Percentiles rank a stretch among this genome's conserved stretches.
These are phyloP conservation scores for Tetragonula carbonaria DNA, from an alignment of 2,888 invertebrate species.

Conservation along the genomic window DNA sequence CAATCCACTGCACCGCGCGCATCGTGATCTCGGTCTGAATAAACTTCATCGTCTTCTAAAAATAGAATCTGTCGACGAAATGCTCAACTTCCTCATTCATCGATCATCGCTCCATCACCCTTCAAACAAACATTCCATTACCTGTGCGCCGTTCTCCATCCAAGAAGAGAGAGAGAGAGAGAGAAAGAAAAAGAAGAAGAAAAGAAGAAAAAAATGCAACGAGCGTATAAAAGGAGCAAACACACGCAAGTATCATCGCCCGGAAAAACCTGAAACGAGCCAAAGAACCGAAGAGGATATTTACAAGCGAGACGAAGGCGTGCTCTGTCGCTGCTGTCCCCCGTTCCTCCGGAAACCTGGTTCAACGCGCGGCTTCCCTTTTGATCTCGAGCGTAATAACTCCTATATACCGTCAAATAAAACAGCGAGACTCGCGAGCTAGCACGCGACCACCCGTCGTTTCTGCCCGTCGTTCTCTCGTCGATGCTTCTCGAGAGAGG, in stretches of 20 bases:
- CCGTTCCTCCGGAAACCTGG: not conserved
- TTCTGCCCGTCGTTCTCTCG: not conserved
- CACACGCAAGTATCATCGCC: not conserved
- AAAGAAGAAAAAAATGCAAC: not conserved
- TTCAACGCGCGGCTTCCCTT: not conserved
- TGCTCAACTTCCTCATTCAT: not conserved
- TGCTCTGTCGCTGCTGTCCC: not conserved
- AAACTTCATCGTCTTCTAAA: no score
- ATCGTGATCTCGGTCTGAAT: no score
- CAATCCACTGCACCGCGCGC: no score
- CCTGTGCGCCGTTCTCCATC: not conserved
- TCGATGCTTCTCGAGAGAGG: not conserved
- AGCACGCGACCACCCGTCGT: no score
- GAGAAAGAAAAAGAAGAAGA: no score
- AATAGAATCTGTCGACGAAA: not conserved
- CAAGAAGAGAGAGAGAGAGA: no score
- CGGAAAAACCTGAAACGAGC: not conserved
- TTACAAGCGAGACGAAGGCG: conserved; percentile 1
- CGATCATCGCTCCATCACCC: not conserved
- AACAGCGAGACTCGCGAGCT: not conserved
- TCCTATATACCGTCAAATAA: conserved; percentile 23
- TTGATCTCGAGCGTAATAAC: conserved; percentile 32
- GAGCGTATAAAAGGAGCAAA: not conserved
- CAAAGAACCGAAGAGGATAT: not conserved
- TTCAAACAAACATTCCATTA: not conserved